Conservation (phyloP, 2,888 invertebrate genomes). For the Meghimatium bilineatum region DNA sequence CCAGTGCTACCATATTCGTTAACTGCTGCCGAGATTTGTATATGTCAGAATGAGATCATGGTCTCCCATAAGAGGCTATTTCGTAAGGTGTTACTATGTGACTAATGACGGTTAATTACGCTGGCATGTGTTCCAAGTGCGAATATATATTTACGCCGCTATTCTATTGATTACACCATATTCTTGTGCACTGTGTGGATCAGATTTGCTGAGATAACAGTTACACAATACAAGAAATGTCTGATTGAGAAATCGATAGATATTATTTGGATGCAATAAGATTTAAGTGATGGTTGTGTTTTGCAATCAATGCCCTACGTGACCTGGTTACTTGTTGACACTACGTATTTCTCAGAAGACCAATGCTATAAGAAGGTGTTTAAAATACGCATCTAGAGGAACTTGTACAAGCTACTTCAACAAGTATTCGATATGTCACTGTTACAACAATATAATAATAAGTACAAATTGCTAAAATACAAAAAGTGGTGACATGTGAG, state of each 20-base stretch:
- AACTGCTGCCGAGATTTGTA: not conserved
- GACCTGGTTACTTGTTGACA: not conserved
- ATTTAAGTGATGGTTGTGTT: slow-evolving; percentile 2
- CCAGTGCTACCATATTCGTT: not conserved
- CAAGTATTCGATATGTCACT: too few relatives aligned
- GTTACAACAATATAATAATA: too few relatives aligned
- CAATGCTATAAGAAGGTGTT: too few relatives aligned
- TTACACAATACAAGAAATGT: slow-evolving; percentile 21
- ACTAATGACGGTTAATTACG: too few relatives aligned
- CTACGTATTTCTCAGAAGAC: too few relatives aligned
- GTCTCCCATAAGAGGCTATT: too few relatives aligned
- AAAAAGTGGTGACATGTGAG: too few relatives aligned
- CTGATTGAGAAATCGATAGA: slow-evolving; percentile 33
- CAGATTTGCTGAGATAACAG: not conserved
- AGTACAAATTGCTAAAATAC: too few relatives aligned
- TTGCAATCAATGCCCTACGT: not conserved
- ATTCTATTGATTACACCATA: not conserved
- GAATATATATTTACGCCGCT: slow-evolving; percentile 17
- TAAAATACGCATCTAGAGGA: too few relatives aligned
- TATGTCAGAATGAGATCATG: too few relatives aligned
- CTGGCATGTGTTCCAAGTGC: not conserved
- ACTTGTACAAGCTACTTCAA: too few relatives aligned
- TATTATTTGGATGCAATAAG: not conserved
- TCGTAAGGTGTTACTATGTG: too few relatives aligned
- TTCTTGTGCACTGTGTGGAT: not conserved